Evolutionary conservation across 2,888 invertebrate species (phyloP).

Genomic region (Eupithecia exiguata): DNA sequence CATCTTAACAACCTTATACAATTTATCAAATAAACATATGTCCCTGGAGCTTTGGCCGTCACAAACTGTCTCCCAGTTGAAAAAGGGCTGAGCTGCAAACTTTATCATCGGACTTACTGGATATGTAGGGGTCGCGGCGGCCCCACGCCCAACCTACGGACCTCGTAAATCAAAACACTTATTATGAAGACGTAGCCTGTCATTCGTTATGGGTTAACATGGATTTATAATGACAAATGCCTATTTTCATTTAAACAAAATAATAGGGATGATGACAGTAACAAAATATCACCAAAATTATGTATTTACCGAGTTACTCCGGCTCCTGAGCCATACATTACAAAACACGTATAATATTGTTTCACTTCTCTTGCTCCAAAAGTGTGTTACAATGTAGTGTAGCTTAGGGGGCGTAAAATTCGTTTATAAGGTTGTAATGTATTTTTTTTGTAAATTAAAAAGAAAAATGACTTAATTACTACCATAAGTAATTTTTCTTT

Average conservation of each 20-base stretch:
- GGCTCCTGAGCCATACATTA: too few species aligned
- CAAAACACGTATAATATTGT: too few species aligned
- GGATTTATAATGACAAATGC: background rate
- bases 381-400: too few species aligned
- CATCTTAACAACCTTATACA: conserved; percentile 20
- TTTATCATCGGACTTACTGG: conserved; percentile 38
- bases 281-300: too few species aligned
- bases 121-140: conserved; percentile 24
- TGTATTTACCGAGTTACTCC: too few species aligned
- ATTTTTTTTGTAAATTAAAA: too few species aligned
- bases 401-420: too few species aligned
- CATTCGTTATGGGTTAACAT: background rate
- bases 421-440: too few species aligned
- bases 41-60: conserved; percentile 37
- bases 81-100: conserved; percentile 36
- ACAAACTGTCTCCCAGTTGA: conserved; percentile 29
- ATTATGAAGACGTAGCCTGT: conserved; percentile 7
- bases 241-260: background rate
- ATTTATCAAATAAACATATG: conserved; percentile 44
- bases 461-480: too few species aligned
- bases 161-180: conserved; percentile 28
- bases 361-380: too few species aligned
- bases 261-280: background rate
- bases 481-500: too few species aligned
- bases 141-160: background rate